Evolutionary conservation across 2,888 invertebrate species (phyloP).

Genomic region (Pediacus dermestoides): DNA sequence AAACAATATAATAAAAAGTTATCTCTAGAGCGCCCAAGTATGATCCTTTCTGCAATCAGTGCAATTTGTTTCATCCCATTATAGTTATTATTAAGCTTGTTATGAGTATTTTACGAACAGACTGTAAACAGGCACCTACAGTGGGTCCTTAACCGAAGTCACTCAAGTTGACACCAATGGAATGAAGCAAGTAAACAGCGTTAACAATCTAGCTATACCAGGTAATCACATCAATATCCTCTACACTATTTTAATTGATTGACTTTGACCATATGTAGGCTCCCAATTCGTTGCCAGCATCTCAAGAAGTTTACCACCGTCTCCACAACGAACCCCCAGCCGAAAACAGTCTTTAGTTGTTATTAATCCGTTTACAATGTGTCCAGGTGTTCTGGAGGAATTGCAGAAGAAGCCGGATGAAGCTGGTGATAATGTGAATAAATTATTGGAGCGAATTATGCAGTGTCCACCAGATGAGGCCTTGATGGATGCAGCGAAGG

Average conservation of each 20-base stretch:
- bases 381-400: constrained; percentile 48
- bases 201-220: constrained; percentile 65
- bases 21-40: too few species aligned
- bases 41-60: too few species aligned
- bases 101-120: too few species aligned
- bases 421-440: constrained; percentile 49
- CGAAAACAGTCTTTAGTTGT: constrained; percentile 63
- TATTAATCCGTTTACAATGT: constrained; percentile 59
- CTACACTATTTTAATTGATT: not conserved
- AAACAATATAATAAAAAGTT: too few species aligned
- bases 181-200: constrained; percentile 70
- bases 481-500: constrained; percentile 84
- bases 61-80: too few species aligned
- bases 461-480: constrained; percentile 66
- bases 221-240: constrained; percentile 45
- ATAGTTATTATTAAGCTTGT: too few species aligned
- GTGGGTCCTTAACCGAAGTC: too few species aligned
- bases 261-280: too few species aligned
- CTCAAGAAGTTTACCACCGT: constrained; percentile 69
- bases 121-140: too few species aligned
- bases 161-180: too few species aligned
- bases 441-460: constrained; percentile 55
- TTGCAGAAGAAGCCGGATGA: constrained; percentile 44
- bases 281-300: constrained; percentile 51
- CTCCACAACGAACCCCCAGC: constrained; percentile 70